These are phyloP conservation scores for Aphidoletes aphidimyza DNA, from an alignment of 2,888 invertebrate species.

Conservation along the genomic window DNA sequence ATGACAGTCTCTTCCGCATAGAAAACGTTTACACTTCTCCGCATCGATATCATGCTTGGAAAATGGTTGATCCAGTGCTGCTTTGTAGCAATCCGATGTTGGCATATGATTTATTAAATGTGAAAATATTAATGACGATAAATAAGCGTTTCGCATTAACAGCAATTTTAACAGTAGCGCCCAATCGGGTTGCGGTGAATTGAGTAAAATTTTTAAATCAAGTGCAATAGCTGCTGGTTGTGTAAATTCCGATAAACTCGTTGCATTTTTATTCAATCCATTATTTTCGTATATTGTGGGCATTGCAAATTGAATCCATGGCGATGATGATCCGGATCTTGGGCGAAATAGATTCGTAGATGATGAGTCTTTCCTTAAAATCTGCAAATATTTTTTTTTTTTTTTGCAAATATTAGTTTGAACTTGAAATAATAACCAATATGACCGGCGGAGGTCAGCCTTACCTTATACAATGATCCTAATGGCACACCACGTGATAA, in stretches of 20 bases:
- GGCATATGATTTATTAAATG: conserved; percentile 69
- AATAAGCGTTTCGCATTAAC: conserved; percentile 76
- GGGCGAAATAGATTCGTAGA: conserved; percentile 70
- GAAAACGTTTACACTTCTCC: conserved; percentile 73
- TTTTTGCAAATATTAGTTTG: too few species aligned
- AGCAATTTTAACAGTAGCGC: conserved; percentile 77
- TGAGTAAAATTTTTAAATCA: conserved; percentile 76
- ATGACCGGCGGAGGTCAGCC: too few species aligned
- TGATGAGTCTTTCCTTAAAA: conserved; percentile 70
- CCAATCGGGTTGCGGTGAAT: conserved; percentile 85
- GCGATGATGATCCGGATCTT: conserved; percentile 70
- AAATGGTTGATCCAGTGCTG: conserved; percentile 66
- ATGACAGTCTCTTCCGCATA: conserved; percentile 76
- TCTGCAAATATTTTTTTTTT: too few species aligned
- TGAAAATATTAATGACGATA: conserved; percentile 71
- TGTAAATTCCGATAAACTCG: conserved; percentile 68
- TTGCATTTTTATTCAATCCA: conserved; percentile 65
- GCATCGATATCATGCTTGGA: conserved; percentile 64
- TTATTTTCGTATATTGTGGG: conserved; percentile 71
- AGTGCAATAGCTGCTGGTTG: conserved; percentile 74
- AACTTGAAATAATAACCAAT: too few species aligned
- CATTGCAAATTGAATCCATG: conserved; percentile 78
- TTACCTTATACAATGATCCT: conserved; percentile 80
- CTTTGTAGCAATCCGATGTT: conserved; percentile 64
- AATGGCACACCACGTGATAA: conserved; percentile 80